Evolutionary conservation across 2,113 vertebrate species (phyloP), one percentile per base, ranked within the genome.

Genomic region (Petromus typicus): DNA sequence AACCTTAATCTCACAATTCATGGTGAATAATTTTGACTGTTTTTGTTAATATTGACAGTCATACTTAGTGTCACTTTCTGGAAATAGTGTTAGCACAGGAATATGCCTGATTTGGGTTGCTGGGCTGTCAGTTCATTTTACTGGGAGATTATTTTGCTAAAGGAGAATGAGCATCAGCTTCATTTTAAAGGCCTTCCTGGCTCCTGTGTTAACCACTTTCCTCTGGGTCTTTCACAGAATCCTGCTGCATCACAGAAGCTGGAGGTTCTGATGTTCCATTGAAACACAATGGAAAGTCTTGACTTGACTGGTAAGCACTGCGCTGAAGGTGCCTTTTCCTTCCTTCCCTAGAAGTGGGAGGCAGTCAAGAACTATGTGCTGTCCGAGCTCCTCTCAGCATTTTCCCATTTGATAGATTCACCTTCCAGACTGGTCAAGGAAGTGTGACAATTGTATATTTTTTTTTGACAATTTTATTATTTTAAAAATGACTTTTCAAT

Each of bases 241-340:
- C 93, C 95, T 89, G 87, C 83, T 85, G 90, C 94, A 95, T 97
- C 97, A 97, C 94, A 90, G 97, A 97, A 92, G 95, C 85, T 95
- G 61, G 91, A 91, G 90, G 75, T 93, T 96, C 93, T 97, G 97
- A 98, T 96, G 94, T 90, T 97, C 96, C 71, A 90, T 85, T 97
- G 96, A 93, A 57, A 84, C 97, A 98, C 97, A 97, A 98, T 98
- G 97, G 97, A 96, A 94, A 96, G 93, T 95, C 96, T 95, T 97
- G 96, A 93, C 91, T 85, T 97, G 93, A 97, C 93, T 16, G 97
- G 97, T 98, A 98, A 98, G 97, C 93, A 57, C 84, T 82, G 75
- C 76, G 66, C 79, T 86, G n/a, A 10, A 43, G 54, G 85, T 91
- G 83, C 76, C 66, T 66, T 63, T 95, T 69, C 5, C 66, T 93